These are phyloP conservation scores for Bucco capensis DNA, from an alignment of 2,113 vertebrate species.

Conservation along the genomic window DNA sequence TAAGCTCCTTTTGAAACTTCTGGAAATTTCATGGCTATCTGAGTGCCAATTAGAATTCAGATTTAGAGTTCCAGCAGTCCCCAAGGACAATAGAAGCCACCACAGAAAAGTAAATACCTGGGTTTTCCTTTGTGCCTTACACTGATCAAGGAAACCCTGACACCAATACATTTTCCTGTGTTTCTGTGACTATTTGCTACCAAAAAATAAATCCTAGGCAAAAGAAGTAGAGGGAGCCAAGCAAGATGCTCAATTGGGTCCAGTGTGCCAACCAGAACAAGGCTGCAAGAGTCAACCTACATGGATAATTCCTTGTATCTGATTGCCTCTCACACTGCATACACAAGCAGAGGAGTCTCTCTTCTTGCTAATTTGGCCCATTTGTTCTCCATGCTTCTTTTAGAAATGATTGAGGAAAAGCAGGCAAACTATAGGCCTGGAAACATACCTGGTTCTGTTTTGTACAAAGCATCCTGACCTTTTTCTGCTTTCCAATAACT, in stretches of 20 bases:
- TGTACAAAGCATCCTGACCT: background rate
- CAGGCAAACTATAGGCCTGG: background rate
- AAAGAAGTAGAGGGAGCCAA: background rate
- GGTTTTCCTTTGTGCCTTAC: slow-evolving; percentile 9
- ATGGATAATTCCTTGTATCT: background rate
- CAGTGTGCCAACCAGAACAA: background rate
- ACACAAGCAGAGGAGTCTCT: background rate
- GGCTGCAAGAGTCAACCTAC: background rate
- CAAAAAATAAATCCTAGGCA: background rate
- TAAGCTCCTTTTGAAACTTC: slow-evolving; percentile 48
- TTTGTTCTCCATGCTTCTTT: background rate
- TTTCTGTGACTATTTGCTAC: background rate
- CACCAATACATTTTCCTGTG: background rate
- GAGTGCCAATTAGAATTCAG: slow-evolving; percentile 29
- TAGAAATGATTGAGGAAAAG: background rate
- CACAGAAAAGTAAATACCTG: slow-evolving; percentile 11
- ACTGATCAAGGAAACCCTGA: background rate
- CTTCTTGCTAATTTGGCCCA: background rate
- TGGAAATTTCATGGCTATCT: slow-evolving; percentile 27
- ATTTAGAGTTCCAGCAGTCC: slow-evolving; percentile 41
- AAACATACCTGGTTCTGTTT: slow-evolving; percentile 3
- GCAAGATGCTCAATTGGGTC: background rate
- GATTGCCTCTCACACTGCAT: background rate
- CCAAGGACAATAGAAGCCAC: slow-evolving; percentile 10
- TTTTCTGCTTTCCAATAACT: slow-evolving; percentile 54